A percentile compares a stretch with the other conserved stretches of the same genome.
These are phyloP conservation scores for Sesia bembeciformis DNA, from an alignment of 2,888 invertebrate genomes.

Conservation along the genomic window DNA sequence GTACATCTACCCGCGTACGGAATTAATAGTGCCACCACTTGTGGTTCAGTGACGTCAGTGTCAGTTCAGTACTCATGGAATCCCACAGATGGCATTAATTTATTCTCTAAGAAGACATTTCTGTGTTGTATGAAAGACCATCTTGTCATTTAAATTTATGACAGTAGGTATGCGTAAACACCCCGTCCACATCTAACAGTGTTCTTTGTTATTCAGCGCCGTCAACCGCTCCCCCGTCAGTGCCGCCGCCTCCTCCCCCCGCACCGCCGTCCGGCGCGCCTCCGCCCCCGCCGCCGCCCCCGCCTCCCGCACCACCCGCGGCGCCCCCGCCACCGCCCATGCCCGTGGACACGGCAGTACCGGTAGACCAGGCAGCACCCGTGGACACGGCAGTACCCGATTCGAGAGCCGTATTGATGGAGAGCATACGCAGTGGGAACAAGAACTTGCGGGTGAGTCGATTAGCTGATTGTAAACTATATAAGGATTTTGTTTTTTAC, in stretches of 20 bases:
- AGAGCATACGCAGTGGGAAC: conserved; percentile 87
- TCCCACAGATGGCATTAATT: no score
- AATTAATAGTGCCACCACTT: no score
- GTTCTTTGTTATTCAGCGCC: conserved; percentile 7
- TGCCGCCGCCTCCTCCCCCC: conserved; percentile 60
- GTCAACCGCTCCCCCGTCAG: conserved; percentile 46
- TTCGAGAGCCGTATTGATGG: conserved; percentile 83
- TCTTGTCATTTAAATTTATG: no score
- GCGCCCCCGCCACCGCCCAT: conserved; percentile 31
- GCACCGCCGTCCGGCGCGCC: conserved; percentile 25
- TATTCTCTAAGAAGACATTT: no score
- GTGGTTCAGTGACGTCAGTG: no score
- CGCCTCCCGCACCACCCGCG: conserved; percentile 49
- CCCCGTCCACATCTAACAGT: neutral
- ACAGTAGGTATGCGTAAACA: no score
- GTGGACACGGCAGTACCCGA: conserved; percentile 58
- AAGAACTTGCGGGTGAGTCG: conserved; percentile 79
- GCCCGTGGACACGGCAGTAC: conserved; percentile 37
- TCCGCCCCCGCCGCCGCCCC: conserved; percentile 41
- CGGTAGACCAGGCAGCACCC: conserved; percentile 74
- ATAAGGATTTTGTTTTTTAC: no score
- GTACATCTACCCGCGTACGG: no score
- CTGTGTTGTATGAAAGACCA: no score
- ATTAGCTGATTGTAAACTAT: no score
- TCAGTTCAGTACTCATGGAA: no score